Percentiles rank a stretch among this genome's conserved stretches.
Conservation (phyloP, 1,140 invertebrate genomes). For the Lordiphosa stackelbergi region DNA sequence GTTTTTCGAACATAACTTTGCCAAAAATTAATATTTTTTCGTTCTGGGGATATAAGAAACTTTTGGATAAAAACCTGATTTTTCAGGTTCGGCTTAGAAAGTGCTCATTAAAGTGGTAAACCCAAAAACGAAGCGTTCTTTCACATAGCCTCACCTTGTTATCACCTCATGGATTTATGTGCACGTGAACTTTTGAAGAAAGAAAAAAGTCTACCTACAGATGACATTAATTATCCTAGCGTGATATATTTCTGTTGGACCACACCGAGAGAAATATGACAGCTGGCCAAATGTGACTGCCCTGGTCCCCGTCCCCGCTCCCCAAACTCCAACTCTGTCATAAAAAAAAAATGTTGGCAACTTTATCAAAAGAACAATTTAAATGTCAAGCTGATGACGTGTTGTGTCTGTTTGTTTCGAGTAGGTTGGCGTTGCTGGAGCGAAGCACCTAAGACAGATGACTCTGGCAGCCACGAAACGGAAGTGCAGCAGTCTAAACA, state of each 20-base stretch:
- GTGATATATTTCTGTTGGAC: slow-evolving; percentile 48
- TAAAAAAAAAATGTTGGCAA: slow-evolving; percentile 59
- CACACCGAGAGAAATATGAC: slow-evolving; percentile 59
- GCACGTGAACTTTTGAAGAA: slow-evolving; percentile 26
- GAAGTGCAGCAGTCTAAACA: slow-evolving; percentile 73
- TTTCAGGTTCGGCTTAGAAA: no score
- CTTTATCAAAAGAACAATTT: slow-evolving; percentile 73
- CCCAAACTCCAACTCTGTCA: slow-evolving; percentile 4
- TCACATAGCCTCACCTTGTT: no score
- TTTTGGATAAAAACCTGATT: no score
- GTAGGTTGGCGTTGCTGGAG: slow-evolving; percentile 22
- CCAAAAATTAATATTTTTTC: no score
- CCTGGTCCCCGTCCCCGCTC: not conserved
- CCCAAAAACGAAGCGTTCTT: no score
- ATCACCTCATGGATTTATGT: not conserved
- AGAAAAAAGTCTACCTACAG: slow-evolving; percentile 44
- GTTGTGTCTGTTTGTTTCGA: slow-evolving; percentile 57
- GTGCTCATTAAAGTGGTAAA: no score
- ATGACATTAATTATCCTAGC: slow-evolving; percentile 59
- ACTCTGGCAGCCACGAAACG: slow-evolving; percentile 39
- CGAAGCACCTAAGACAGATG: slow-evolving; percentile 39
- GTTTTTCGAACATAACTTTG: no score
- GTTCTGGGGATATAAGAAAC: no score
- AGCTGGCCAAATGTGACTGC: slow-evolving; percentile 21
- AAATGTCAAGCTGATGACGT: slow-evolving; percentile 70